Percentiles rank a stretch among this genome's conserved stretches.
Conservation (phyloP, 1,140 invertebrate species). For the Lethrus apterus region DNA sequence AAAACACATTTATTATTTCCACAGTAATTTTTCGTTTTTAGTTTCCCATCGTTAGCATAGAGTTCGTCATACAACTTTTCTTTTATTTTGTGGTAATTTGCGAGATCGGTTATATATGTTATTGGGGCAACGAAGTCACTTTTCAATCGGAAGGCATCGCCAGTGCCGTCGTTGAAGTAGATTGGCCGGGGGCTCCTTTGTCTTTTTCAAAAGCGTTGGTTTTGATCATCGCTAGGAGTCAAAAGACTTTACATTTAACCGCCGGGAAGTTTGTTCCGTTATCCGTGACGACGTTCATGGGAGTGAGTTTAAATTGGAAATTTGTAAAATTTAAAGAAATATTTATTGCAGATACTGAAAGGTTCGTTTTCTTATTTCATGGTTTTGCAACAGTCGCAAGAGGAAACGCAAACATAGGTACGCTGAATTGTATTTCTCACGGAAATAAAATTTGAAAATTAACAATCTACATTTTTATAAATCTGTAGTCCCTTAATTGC, state of each 20-base stretch:
- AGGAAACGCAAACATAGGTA: too few species aligned
- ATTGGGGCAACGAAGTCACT: constrained; percentile 15
- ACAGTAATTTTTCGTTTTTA: too few species aligned
- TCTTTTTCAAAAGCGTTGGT: constrained; percentile 31
- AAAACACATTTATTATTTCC: too few species aligned
- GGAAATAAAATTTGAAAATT: too few species aligned
- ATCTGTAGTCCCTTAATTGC: too few species aligned
- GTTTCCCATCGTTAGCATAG: constrained; percentile 10
- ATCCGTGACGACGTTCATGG: constrained; percentile 41
- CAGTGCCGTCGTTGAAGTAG: constrained; percentile 33
- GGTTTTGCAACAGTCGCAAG: too few species aligned
- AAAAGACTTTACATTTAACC: constrained; percentile 37
- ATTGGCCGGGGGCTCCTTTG: constrained; percentile 35
- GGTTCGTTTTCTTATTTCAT: constrained; percentile 18
- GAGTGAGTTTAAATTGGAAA: constrained; percentile 25
- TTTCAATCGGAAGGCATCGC: constrained; percentile 34
- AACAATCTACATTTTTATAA: too few species aligned
- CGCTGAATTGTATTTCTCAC: too few species aligned
- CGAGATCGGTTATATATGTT: too few species aligned
- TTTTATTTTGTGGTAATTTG: constrained; percentile 8
- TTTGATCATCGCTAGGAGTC: constrained; percentile 37
- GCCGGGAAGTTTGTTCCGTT: constrained; percentile 40
- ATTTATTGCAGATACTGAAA: constrained; percentile 12
- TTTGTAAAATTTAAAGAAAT: neutral
- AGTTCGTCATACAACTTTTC: constrained; percentile 9